Base-by-base conservation (phyloP, 2,797 vertebrate species). In the Cheirogaleus major region DNA sequence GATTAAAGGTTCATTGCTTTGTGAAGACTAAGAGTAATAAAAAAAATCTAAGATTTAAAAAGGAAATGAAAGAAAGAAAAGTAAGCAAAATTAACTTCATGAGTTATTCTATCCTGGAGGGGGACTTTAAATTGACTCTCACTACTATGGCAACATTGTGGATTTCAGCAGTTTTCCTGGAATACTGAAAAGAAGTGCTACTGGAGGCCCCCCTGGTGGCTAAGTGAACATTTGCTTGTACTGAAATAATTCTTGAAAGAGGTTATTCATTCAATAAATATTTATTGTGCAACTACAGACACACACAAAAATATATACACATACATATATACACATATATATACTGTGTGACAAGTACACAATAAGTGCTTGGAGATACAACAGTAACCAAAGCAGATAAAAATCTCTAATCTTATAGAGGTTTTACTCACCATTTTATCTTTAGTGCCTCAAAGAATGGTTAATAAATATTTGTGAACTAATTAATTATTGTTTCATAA, bases 121-220 rank as follows among this genome's bases (percentile, higher is more conserved):
- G 12, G 30, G 25, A 72, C 80, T 43, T 95, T 63, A 92, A 80
- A 91, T 13, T 7, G 27, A 78, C 6, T 82, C 8, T 95, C 12
- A 52, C 27, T 52, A 61, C n/a, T 32, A 57, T 7, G 86, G 52
- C 15, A 75, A 78, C 50, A 52, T 2, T 86, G 35, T 41, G 52
- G 72, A 94, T 73, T 89, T 96, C 52, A 79, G 76, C 20, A 30
- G 27, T 35, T 92, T 76, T 55, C 75, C n/a, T 79, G 50, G 63
- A 86, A n/a, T 52, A 50, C 52, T 25, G 65, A 25, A 61, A 86
- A 95, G 57, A 91, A 80, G 55, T 61, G 76, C 41, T 85, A 43
- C 76, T 55, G 59, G 82, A 96, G 78, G 69, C 38, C 87, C 92
- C 93, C 50, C 93, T 92, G 80, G 81, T 94, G 95, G 93, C 38